Base-by-base conservation (phyloP, 2,797 vertebrate species). In the Tragopan temminckii region DNA sequence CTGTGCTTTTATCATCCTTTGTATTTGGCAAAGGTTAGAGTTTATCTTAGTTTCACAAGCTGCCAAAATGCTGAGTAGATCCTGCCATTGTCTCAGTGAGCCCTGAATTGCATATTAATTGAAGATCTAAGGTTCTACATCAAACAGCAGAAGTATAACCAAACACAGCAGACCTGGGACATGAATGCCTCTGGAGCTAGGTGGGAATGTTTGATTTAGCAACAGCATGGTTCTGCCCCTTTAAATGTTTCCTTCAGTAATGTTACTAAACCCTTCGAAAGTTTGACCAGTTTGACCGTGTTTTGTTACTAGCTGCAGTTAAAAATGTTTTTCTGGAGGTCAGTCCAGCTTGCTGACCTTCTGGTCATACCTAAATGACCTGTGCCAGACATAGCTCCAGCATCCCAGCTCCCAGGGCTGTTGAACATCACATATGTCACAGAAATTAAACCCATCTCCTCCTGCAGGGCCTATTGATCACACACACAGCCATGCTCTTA, bases 211-310 rank as follows among this genome's bases (percentile, higher is more conserved):
- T 82, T 95, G 94, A 96, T 95, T 92, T 86, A 94, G 90, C 71
- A 83, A 77, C 71, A 69, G 64, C 31, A 59, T 58, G 62, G 45
- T 80, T 82, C 91, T 93, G 80, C 84, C 42, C 78, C 88, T 95
- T 95, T 94, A 92, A 97, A 96, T 45, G 68, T 94, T 96, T 97
- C 58, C 69, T 90, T 89, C 80, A 95, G 86, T 89, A 96, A 91
- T 46, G 42, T 25, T 88, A 80, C 78, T 81, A 74, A 93, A 66
- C 74, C 63, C 62, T 93, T 92, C 92, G 86, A 95, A 97, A 95
- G 13, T 85, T 78, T 84, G 77, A 83, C 70, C 70, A 42, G 13
- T 85, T 78, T 84, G 77, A 83, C 70, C 70, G 42, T 69, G 84
- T 96, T 97, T 96, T 95, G 75, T 45, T 94, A 81, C 80, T 92